Conservation (phyloP, 2,888 invertebrate genomes). For the Panorpa germanica region DNA sequence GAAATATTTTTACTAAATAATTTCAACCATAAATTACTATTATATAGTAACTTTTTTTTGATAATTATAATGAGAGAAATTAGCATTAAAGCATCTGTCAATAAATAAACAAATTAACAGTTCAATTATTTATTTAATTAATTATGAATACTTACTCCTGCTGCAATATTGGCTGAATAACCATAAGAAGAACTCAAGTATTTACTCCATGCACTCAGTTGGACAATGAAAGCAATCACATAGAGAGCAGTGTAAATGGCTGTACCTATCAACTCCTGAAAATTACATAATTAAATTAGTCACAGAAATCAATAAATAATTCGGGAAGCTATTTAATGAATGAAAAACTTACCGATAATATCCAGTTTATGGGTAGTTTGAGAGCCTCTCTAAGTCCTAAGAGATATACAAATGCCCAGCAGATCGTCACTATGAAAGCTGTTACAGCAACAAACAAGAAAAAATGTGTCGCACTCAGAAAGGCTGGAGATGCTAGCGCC, state of each 20-base stretch:
- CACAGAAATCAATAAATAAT: not conserved
- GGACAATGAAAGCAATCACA: constrained; percentile 61
- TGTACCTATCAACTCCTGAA: constrained; percentile 67
- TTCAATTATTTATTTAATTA: constrained; percentile 6
- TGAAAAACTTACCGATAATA: constrained; percentile 46
- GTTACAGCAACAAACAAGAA: constrained; percentile 71
- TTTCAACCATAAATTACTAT: too few relatives aligned
- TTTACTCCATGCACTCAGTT: constrained; percentile 43
- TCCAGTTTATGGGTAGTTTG: constrained; percentile 66
- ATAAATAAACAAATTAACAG: too few relatives aligned
- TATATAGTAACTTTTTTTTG: too few relatives aligned
- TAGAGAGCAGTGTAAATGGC: constrained; percentile 49
- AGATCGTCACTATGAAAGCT: constrained; percentile 62
- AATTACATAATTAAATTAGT: constrained; percentile 14
- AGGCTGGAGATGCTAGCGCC: constrained; percentile 57
- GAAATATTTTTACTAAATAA: too few relatives aligned
- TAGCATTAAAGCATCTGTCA: too few relatives aligned
- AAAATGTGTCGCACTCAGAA: constrained; percentile 44
- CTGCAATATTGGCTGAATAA: constrained; percentile 45
- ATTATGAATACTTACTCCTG: constrained; percentile 41
- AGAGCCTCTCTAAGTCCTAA: constrained; percentile 63
- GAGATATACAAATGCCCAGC: constrained; percentile 66
- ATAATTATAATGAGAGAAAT: too few relatives aligned
- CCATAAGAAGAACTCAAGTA: constrained; percentile 15
- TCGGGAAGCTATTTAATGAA: not conserved